Evolutionary conservation across 2,888 invertebrate species (phyloP), one percentile per base, ranked within the genome.

Genomic region (Chalcosyrphus nemorum): DNA sequence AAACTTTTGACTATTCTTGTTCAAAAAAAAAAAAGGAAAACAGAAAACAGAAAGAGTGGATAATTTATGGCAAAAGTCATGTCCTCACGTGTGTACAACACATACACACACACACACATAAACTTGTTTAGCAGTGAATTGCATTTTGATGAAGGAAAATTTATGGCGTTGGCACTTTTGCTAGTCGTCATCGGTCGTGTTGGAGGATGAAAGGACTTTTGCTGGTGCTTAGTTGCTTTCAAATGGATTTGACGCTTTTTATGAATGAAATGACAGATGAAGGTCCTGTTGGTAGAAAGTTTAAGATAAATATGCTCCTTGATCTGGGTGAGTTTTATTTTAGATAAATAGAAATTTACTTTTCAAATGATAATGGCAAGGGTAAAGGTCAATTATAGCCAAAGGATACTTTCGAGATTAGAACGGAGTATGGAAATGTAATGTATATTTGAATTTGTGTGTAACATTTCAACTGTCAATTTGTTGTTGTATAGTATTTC

Each of bases 1-100:
- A n/a, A n/a, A n/a, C 5, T 27, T 63, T 17, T 32, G 47, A 47
- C 68, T 43, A 61, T 54, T 59, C 6, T 38, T 21, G 5, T 4
- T 29, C 29, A 4, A 29, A 5, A 5, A 29, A 29, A 7, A 27
- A 2, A 27, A 5, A n/a, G n/a, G n/a, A n/a, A n/a, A n/a, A n/a
- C 24, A 4, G 24, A 4, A 13, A 4, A 52, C 11, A 45, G 13
- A 27, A 15, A 52, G 11, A 27, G 11, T 19, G 47, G 15, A 66
- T 75, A 75, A 75, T 75, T 75, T 75, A 75, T 75, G 75, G 32
- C 56, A 57, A 45, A 66, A 75, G 56, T 57, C 66, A 57, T 65
- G 50, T 57, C 65, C 45, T 56, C 19, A 65, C 65, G 56, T 74
- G 43, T 54, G 17, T 54, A 15, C 29, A 11, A 56, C 54, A 56